A percentile compares a stretch with the other conserved stretches of the same genome.
Evolutionary conservation across 2,113 vertebrate genomes (phyloP).

Genomic region (Lophius piscatorius): DNA sequence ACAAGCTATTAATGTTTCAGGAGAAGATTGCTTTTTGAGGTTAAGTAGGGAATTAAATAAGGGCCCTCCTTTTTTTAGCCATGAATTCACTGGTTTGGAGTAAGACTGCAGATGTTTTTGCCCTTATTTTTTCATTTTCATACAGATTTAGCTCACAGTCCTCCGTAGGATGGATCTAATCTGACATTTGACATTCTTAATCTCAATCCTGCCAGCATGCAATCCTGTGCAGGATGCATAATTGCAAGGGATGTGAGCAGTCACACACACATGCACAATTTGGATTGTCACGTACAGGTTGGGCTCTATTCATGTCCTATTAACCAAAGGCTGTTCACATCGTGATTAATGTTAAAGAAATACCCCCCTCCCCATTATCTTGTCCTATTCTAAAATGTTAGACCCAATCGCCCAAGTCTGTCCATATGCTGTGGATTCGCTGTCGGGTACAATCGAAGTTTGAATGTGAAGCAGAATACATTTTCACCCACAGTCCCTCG

Average conservation of each 20-base stretch:
- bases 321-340: neutral
- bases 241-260: neutral
- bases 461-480: conserved; percentile 43
- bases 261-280: neutral
- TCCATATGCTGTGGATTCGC: conserved; percentile 28
- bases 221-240: conserved; percentile 3
- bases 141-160: conserved; percentile 19
- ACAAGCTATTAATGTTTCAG: conserved; percentile 61
- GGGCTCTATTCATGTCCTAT: neutral
- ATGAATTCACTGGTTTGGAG: conserved; percentile 23
- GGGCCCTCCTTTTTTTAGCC: conserved; percentile 35
- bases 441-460: conserved; percentile 53
- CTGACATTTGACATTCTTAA: conserved; percentile 26
- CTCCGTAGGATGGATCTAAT: conserved; percentile 18
- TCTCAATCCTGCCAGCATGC: conserved; percentile 22
- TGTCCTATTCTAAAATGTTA: too few relatives aligned
- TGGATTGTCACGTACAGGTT: conserved; percentile 11
- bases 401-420: neutral
- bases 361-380: too few relatives aligned
- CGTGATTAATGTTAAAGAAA: too few relatives aligned
- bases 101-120: conserved; percentile 43
- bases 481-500: conserved; percentile 38
- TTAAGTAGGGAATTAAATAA: conserved; percentile 60
- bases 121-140: neutral
- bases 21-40: conserved; percentile 51